A percentile compares a stretch with the other conserved stretches of the same genome.
These are phyloP conservation scores for Laterallus jamaicensis DNA, from an alignment of 2,113 vertebrate genomes.

Conservation along the genomic window DNA sequence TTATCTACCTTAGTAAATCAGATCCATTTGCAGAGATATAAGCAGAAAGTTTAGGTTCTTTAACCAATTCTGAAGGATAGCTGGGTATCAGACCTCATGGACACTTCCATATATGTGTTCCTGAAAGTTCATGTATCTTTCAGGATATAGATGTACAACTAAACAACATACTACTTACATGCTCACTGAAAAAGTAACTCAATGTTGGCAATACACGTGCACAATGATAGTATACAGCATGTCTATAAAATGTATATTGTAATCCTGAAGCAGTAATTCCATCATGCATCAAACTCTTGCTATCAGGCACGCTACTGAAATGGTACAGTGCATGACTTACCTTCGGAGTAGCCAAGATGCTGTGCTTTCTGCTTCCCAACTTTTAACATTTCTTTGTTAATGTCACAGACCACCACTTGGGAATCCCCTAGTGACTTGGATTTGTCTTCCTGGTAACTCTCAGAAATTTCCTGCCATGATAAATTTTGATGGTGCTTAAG, in stretches of 20 bases:
- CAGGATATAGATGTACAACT: not conserved
- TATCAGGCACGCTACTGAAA: not conserved
- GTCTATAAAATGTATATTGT: not conserved
- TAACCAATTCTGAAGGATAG: not conserved
- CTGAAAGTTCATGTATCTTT: not conserved
- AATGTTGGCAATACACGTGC: not conserved
- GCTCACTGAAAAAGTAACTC: not conserved
- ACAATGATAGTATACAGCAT: not conserved
- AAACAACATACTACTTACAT: not conserved
- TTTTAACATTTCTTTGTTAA: constrained; percentile 96
- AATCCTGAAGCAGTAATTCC: not conserved
- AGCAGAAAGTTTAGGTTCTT: not conserved
- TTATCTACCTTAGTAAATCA: not conserved
- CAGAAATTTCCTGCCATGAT: constrained; percentile 87
- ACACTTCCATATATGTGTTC: not conserved
- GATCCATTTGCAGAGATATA: not conserved
- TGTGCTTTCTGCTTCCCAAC: constrained; percentile 86
- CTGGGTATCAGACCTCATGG: not conserved
- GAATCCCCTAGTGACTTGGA: constrained; percentile 57
- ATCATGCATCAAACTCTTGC: not conserved
- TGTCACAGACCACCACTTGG: constrained; percentile 90
- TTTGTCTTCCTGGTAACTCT: constrained; percentile 71
- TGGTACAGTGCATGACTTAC: constrained; percentile 50
- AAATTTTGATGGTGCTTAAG: constrained; percentile 77
- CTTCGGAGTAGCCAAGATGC: constrained; percentile 75